Evolutionary conservation across 1,140 invertebrate genomes (phyloP).

Genomic region (Charaxes varanes): DNA sequence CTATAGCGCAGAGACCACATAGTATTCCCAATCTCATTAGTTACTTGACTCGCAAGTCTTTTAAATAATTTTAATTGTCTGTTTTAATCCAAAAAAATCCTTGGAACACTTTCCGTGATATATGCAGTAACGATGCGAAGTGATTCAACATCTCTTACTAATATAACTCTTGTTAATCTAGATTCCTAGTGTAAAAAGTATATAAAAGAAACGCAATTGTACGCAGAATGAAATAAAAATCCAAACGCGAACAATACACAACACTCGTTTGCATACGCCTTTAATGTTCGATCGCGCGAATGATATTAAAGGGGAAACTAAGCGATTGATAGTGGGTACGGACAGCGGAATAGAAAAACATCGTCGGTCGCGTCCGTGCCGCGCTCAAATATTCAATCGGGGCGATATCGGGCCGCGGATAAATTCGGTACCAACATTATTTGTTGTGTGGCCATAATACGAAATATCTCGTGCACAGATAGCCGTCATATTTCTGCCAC

Average conservation of each 20-base stretch:
- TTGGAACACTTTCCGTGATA: no score
- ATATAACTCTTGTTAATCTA: no score
- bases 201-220: constrained; percentile 1
- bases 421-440: constrained; percentile 66
- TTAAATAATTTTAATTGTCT: not conserved
- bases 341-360: constrained; percentile 67
- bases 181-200: not conserved
- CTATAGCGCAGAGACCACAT: no score
- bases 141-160: no score
- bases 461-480: constrained; percentile 66
- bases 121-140: no score
- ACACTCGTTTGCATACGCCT: constrained; percentile 11
- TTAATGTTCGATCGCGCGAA: constrained; percentile 35
- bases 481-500: constrained; percentile 68
- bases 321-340: constrained; percentile 70
- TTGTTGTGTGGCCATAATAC: constrained; percentile 63
- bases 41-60: not conserved
- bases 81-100: not conserved
- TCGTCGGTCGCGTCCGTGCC: constrained; percentile 62
- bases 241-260: no score
- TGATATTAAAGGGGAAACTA: constrained; percentile 68
- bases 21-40: not conserved
- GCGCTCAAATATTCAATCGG: constrained; percentile 72
- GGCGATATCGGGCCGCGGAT: constrained; percentile 68
- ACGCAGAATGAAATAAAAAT: not conserved